Evolutionary conservation across 1,140 invertebrate genomes (phyloP).

Genomic region (Callitettix versicolor): DNA sequence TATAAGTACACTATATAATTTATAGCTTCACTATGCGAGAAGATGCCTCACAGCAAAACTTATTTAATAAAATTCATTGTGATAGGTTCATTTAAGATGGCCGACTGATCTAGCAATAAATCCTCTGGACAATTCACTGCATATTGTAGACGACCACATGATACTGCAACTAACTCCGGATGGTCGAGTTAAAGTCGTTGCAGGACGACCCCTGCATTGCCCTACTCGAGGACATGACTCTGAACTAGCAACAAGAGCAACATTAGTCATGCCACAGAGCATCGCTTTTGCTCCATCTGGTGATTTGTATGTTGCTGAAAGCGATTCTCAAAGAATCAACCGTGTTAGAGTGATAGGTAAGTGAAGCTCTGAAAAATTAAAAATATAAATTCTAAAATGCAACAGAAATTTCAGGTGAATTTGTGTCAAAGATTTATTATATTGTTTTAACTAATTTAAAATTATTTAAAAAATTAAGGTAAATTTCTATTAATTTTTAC

Average conservation of each 20-base stretch:
- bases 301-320: slow-evolving; percentile 90
- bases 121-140: slow-evolving; percentile 85
- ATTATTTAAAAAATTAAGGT: no score
- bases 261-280: slow-evolving; percentile 83
- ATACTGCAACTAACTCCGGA: slow-evolving; percentile 84
- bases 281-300: slow-evolving; percentile 90
- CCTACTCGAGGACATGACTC: slow-evolving; percentile 60
- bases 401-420: not conserved
- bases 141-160: slow-evolving; percentile 94
- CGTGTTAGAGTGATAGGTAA: slow-evolving; percentile 68
- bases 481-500: not conserved
- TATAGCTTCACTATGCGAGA: no score
- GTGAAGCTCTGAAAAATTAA: no score
- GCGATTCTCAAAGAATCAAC: slow-evolving; percentile 91
- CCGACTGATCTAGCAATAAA: slow-evolving; percentile 89
- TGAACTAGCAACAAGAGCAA: slow-evolving; percentile 77
- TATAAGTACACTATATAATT: no score
- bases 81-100: slow-evolving; percentile 83
- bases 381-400: not conserved
- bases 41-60: no score
- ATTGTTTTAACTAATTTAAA: not conserved
- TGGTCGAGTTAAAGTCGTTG: slow-evolving; percentile 80
- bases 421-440: not conserved
- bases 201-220: slow-evolving; percentile 84
- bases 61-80: no score